phyloP scores from a whole-genome alignment of 2,888 invertebrate genomes.

The Andrena marginata region DNA sequence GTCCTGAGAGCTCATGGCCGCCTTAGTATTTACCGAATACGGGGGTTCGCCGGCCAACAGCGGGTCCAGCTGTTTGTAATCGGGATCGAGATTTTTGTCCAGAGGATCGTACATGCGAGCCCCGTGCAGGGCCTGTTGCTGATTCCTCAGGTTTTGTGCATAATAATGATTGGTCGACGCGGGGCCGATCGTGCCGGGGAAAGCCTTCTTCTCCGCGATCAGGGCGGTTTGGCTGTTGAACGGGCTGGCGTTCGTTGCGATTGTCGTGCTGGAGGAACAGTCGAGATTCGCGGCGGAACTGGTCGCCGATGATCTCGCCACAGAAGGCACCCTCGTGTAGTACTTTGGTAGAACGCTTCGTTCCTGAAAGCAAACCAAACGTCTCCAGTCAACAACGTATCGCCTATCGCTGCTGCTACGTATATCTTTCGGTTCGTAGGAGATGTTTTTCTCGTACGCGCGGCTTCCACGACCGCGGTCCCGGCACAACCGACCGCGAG shows the following conservation, averaged over 20 bases:
- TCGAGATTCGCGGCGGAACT: constrained; percentile 78
- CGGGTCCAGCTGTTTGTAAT: constrained; percentile 80
- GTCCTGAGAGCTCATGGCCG: constrained; percentile 71
- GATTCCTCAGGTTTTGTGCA: constrained; percentile 80
- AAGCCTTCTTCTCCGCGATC: constrained; percentile 68
- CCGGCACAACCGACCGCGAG: no score
- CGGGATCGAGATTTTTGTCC: constrained; percentile 65
- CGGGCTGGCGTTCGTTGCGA: constrained; percentile 81
- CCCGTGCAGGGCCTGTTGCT: constrained; percentile 68
- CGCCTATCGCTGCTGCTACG: neutral
- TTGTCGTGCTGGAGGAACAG: constrained; percentile 82
- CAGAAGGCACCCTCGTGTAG: constrained; percentile 80
- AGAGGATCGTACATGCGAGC: constrained; percentile 79
- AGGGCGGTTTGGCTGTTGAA: constrained; percentile 83
- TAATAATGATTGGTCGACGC: constrained; percentile 76
- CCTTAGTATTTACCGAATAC: constrained; percentile 22
- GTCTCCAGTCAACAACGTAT: neutral
- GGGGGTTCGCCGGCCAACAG: constrained; percentile 61
- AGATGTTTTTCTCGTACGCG: neutral
- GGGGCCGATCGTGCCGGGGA: constrained; percentile 8
- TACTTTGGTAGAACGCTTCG: constrained; percentile 78
- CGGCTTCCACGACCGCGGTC: neutral
- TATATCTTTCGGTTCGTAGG: no score
- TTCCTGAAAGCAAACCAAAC: constrained; percentile 73
- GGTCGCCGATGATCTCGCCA: constrained; percentile 71